A percentile compares a stretch with the other conserved stretches of the same genome.
Evolutionary conservation across 2,113 vertebrate genomes (phyloP).

Genomic region (Periophthalmodon schlosseri): DNA sequence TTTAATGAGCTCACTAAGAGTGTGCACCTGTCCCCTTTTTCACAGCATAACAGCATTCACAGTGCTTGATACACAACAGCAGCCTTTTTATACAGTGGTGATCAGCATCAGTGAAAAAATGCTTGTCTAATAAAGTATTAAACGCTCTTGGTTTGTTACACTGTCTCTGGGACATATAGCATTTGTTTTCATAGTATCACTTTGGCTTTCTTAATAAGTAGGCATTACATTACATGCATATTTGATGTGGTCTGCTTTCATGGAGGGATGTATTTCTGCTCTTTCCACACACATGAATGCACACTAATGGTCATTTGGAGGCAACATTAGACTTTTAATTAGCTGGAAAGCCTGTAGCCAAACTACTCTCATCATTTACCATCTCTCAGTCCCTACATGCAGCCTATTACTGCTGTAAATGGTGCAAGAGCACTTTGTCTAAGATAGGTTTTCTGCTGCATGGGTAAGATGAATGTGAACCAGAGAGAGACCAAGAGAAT

Average conservation of each 20-base stretch:
- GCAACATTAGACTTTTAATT: constrained; percentile 65
- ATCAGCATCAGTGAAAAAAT: constrained; percentile 1
- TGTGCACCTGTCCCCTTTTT: not conserved
- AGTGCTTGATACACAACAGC: not conserved
- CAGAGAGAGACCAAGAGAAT: not conserved
- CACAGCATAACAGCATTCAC: not conserved
- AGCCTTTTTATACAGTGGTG: not conserved
- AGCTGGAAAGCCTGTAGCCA: constrained; percentile 63
- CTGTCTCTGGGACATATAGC: not conserved
- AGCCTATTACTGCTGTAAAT: constrained; percentile 49
- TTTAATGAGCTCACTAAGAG: not conserved
- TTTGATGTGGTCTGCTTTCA: constrained; percentile 39
- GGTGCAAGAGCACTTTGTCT: constrained; percentile 44
- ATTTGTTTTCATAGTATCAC: not conserved
- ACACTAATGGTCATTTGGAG: constrained; percentile 63
- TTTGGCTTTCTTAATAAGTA: not conserved
- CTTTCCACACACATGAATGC: constrained; percentile 41
- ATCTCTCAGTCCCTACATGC: constrained; percentile 34
- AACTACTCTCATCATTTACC: constrained; percentile 55
- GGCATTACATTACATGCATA: constrained; percentile 4
- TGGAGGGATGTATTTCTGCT: constrained; percentile 43
- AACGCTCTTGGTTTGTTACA: not conserved
- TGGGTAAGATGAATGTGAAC: not conserved
- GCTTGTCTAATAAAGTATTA: not conserved
- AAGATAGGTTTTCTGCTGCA: constrained; percentile 19